Evolutionary conservation across 2,113 vertebrate species (phyloP), one percentile per base, ranked within the genome.

Genomic region (Malurus cyaneus): DNA sequence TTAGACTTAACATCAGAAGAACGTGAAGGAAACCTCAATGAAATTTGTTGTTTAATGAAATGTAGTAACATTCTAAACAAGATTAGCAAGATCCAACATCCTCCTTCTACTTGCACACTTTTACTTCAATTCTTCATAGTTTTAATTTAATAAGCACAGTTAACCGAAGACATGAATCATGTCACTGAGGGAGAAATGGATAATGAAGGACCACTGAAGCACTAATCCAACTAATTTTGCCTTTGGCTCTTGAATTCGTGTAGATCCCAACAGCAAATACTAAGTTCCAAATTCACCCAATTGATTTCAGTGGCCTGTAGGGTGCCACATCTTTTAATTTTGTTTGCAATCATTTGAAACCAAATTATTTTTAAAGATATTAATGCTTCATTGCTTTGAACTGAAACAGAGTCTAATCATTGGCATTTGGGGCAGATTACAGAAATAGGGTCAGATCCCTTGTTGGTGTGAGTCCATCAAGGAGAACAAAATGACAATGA

Each of bases 151-250:
- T 92, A 95, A 91, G 44, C 74, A 80, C 34, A 67, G 54, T 83
- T 94, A 89, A 92, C 81, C 64, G 87, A 88, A 93, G 64, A 86
- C 16, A 88, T 3, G 56, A 80, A 89, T 83, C 85, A 62, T 73
- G 52, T 60, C 92, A 78, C 71, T 86, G 44, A 78, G 85, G 82
- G 88, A 95, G 52, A 96, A 78, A 74, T 67, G 67, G 82, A 94
- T 95, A 96, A 93, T 90, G 92, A 95, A 97, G 85, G 94, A 89
- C 94, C 66, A 93, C 71, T 86, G 95, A 96, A 94, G 84, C 89
- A 96, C 89, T 93, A 90, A 89, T 80, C 74, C 85, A 90, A 83
- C 71, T 80, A 90, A 93, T 82, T 82, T 96, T 94, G 89, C 92
- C 89, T 95, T 95, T 92, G 90, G 88, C 81, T 91, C 65, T 94